phyloP scores from a whole-genome alignment of 2,797 vertebrate genomes.

The Silurus lanzhouensis region DNA sequence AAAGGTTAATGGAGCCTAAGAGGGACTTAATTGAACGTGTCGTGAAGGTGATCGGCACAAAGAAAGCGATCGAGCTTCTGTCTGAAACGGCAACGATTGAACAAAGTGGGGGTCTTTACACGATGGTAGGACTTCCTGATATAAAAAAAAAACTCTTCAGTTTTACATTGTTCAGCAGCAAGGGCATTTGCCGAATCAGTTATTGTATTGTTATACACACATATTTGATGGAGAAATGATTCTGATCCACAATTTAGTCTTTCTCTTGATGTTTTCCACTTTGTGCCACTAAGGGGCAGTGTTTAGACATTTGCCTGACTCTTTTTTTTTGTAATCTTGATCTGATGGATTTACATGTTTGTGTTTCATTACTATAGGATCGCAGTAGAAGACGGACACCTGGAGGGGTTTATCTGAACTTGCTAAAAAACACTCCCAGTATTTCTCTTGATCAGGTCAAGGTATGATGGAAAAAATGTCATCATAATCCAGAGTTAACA shows the following conservation, averaged over 20 bases:
- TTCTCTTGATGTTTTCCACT: not conserved
- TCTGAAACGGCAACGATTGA: constrained; percentile 90
- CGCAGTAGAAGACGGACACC: constrained; percentile 93
- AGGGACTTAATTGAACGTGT: constrained; percentile 88
- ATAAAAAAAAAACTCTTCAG: not conserved
- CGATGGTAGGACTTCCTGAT: constrained; percentile 76
- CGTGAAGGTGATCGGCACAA: constrained; percentile 83
- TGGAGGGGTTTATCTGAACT: constrained; percentile 92
- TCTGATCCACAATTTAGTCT: not conserved
- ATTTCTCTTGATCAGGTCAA: constrained; percentile 84
- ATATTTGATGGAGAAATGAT: no score
- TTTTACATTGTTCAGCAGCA: not conserved
- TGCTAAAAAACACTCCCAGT: constrained; percentile 91
- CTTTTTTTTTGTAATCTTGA: not conserved
- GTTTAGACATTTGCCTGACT: not conserved
- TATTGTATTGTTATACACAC: no score
- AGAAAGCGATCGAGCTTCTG: constrained; percentile 90
- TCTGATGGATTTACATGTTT: not conserved
- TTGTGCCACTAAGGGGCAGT: not conserved
- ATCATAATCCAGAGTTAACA: no score
- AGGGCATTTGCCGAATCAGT: no score
- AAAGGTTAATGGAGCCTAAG: constrained; percentile 90
- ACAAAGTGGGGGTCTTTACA: constrained; percentile 87
- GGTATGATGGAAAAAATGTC: constrained; percentile 64
- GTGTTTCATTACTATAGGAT: constrained; percentile 67